Base-by-base conservation (phyloP, 1,140 invertebrate species). In the Venustaconcha ellipsiformis region DNA sequence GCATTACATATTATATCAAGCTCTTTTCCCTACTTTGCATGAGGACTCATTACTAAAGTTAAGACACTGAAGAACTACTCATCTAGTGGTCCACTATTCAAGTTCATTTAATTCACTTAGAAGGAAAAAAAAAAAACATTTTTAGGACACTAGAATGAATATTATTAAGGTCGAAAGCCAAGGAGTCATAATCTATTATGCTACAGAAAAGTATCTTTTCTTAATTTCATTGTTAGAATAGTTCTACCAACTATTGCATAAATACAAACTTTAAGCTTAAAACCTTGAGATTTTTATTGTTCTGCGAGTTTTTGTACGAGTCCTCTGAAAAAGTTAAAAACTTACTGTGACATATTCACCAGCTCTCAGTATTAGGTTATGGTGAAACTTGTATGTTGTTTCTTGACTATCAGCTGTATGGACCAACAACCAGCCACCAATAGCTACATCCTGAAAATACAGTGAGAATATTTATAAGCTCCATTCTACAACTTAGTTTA, bases 361-460 rank as follows among this genome's bases (percentile, higher is more conserved):
- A 17, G 93, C 91, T 82, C 96, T 95, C 56, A 97, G 88, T 85
- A 96, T 96, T 18, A 95, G 92, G 5, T 93, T 94, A 77, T 96
- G 93, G 90, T 97, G 95, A 90, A 98, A 98, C 88, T 98, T 98
- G 91, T 94, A 97, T 5, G 92, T 86, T 1, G 94, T 96, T 85
- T 96, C 94, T 65, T 94, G 89, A 1, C 94, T 93, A 13, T 94
- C 95, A 37, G 94, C 94, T 76, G 93, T 93, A 58, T 95, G 71
- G 66, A 94, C 90, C 13, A 98, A 82, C 86, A 95, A 94, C 94
- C 95, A 98, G 1, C 95, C 95, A 72, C 95, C 94, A 15, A 99
- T 90, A 60, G 92, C 87, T 57, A 95, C 90, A 87, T 98, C 96
- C 93, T 96, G 83, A 60, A 81, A 79, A 74, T 48, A 78, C 26